Conservation (phyloP, 2,888 invertebrate genomes). For the Lydus trimaculatus region DNA sequence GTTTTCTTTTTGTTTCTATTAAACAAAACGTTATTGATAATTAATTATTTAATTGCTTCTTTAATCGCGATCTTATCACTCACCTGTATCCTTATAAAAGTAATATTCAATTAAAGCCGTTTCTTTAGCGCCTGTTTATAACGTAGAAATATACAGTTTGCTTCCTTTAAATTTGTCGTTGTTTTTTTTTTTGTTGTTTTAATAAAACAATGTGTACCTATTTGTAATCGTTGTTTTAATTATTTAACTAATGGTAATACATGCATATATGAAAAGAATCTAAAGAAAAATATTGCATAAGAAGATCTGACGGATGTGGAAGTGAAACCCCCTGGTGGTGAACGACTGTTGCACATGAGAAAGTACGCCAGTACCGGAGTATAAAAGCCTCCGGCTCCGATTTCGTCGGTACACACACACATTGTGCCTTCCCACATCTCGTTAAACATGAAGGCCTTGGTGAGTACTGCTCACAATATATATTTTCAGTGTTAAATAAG, state of each 20-base stretch:
- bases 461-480: slow-evolving; percentile 47
- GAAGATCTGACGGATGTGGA: slow-evolving; percentile 53
- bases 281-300: slow-evolving; percentile 33
- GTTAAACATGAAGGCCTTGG: slow-evolving; percentile 59
- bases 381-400: slow-evolving; percentile 54
- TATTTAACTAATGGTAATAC: neutral
- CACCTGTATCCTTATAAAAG: slow-evolving; percentile 7
- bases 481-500: slow-evolving; percentile 12
- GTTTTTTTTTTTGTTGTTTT: no score
- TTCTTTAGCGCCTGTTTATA: neutral
- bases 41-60: neutral
- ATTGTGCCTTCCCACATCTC: slow-evolving; percentile 59
- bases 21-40: neutral
- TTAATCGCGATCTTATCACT: neutral
- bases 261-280: neutral
- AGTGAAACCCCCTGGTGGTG: slow-evolving; percentile 57
- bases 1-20: no score
- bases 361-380: slow-evolving; percentile 53
- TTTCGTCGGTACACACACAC: slow-evolving; percentile 40
- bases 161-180: neutral
- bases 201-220: neutral
- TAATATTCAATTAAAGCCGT: neutral
- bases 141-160: neutral
- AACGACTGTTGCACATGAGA: slow-evolving; percentile 53
- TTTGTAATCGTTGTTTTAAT: neutral